Base-by-base conservation (phyloP, 53 echinoderm and acorn worm genomes). In the Echinarachnius parma region DNA sequence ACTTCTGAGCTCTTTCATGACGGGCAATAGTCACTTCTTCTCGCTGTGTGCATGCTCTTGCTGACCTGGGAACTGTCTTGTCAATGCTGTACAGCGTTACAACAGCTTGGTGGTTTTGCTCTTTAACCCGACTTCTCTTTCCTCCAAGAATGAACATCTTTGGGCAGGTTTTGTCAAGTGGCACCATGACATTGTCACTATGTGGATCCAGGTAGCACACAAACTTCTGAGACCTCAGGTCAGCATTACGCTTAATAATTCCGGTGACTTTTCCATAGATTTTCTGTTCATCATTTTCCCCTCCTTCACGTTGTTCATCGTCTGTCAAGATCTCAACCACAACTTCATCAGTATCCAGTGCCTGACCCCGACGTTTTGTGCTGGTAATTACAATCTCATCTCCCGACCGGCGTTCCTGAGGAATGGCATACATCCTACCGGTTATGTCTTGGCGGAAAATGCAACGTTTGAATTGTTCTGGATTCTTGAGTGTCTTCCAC, bases 131-230 rank as follows among this genome's bases (percentile, higher is more conserved):
- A n/a, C n/a, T n/a, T n/a, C n/a, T n/a, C n/a, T n/a, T n/a, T 48
- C n/a, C n/a, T n/a, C 71, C 64, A 53, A 53, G 58, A 3, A 81
- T 71, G 22, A 80, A 66, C 76, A 95, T 67, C 62, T 90, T 95
- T 3, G 95, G 95, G 59, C 75, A 87, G 0, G 77, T 62, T 24
- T 75, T 77, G 35, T 82, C 87, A 55, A 95, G 68, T 11, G 95
- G 95, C 4, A 84, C 87, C 95, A 95, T 95, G 42, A 95, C 47
- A 31, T 81, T 75, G 39, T 84, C 69, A 48, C 64, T 95, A 14
- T 60, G 78, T 26, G 72, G 78, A 87, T 95, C 95, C 9, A 95
- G 78, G 46, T 84, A 81, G 77, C 95, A 95, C 0, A 86, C 95
- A 19, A 95, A 39, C 54, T 87, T 84, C 44, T 64, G 78, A 21